Evolutionary conservation across 2,113 vertebrate genomes (phyloP), one percentile per base, ranked within the genome.

Genomic region (Fulica atra): DNA sequence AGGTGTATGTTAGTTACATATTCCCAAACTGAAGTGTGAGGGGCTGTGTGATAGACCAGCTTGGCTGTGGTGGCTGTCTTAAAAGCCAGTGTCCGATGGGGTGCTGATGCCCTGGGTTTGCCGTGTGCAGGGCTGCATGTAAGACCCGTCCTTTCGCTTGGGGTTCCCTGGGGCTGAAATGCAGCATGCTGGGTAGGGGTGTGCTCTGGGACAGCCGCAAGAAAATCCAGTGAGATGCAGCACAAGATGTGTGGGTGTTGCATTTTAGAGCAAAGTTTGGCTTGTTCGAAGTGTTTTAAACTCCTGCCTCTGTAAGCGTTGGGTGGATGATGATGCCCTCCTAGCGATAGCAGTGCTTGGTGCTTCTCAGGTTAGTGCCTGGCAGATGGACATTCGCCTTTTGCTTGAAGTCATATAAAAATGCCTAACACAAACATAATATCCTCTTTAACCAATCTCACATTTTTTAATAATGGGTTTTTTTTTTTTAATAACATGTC

Each of bases 151-250:
- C 50, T 46, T 66, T 51, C 46, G 9, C 56, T 57, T 31, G 33
- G 40, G 23, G 28, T 81, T 91, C 61, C 38, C 42, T 46, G 26
- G 1, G 40, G 25, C 20, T 29, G 64, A 46, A 54, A 44, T 8
- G 28, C 48, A 40, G 24, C 1, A 0, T 0, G 0, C n/a, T 6
- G 2, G 8, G 7, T 18, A 26, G 20, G 15, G 80, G 16, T 17
- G 10, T 46, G 10, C 7, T 29, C 51, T 36, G 17, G 28, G 36
- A 38, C 42, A 50, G 19, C 56, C 2, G 0, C 29, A 57, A 29
- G 56, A 81, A 46, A 33, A 29, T 15, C 0, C 1, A 60, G 18
- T 59, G 36, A 64, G 33, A 28, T 69, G 36, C 2, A 2, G 19
- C 38, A 70, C 18, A 29, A 66, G 50, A 38, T 4, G 16, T 19